Base-by-base conservation (phyloP, 2,888 invertebrate genomes). In the Drosophila percnosoma region DNA sequence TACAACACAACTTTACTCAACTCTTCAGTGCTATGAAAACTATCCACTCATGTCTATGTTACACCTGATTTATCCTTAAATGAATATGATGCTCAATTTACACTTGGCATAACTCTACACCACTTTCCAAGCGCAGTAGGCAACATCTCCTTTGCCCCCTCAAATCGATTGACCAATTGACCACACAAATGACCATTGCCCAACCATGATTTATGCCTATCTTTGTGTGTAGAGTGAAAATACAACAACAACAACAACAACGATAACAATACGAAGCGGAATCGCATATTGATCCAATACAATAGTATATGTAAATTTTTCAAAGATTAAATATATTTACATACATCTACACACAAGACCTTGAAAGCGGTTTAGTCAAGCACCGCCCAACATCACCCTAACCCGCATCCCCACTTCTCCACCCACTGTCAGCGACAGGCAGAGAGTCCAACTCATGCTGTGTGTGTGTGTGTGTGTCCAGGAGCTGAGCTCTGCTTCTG, bases 301-400 rank as follows among this genome's bases (percentile, higher is more conserved):
- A 78, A 74, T 78, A 78, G 67, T 67, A 75, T 75, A 80, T 82
- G 79, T 72, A 75, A 82, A 80, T 78, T 66, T 80, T 67, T 58
- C 52, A 72, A 68, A 80, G 80, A 82, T 78, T 65, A 73, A 79
- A 78, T 69, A 80, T 75, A 77, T 63, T 51, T 58, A 73, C 65
- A 66, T 42, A 49, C 40, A 72, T 49, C 48, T 29, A 52, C 54
- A 71, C 52, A 70, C 38, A 63, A 55, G 68, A 68, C 71, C 82
- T 78, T 74, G 64, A 87, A 87, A 71, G 59, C 68, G 67, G 73
- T 64, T 61, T 64, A 66, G 34, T 48, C 13, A 10, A 49, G 49
- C n/a, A 33, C 36, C 58, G 53, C 36, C 29, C 51, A 57, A 51
- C 18, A 33, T 40, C 53, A 7, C 1, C 4, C 7, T 27, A 31